Percentiles rank a stretch among this genome's conserved stretches.
These are phyloP conservation scores for Lepus townsendii DNA, from an alignment of 2,797 vertebrate genomes.

Conservation along the genomic window DNA sequence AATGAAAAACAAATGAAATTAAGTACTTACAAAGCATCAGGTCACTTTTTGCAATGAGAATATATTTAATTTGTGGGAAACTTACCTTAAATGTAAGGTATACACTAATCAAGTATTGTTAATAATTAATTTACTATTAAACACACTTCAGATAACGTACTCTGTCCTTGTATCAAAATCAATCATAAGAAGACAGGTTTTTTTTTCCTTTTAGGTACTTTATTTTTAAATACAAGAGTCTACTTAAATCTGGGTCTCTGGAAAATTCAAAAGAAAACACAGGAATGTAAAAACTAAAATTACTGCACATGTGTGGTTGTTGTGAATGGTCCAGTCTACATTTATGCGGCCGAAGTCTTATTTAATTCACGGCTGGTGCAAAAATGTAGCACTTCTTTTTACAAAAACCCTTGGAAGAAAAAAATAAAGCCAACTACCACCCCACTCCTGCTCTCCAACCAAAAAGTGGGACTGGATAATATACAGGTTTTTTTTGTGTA, in stretches of 20 bases:
- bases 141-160: slow-evolving; percentile 29
- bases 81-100: neutral
- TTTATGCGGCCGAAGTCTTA: neutral
- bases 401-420: neutral
- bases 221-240: neutral
- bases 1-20: neutral
- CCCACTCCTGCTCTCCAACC: neutral
- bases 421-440: neutral
- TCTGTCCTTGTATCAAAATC: slow-evolving; percentile 30
- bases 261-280: neutral
- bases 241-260: neutral
- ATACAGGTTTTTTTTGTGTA: neutral
- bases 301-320: neutral
- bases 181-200: neutral
- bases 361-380: neutral
- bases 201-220: neutral
- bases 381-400: neutral
- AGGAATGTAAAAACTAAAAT: neutral
- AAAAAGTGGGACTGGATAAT: neutral
- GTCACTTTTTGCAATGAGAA: slow-evolving; percentile 44
- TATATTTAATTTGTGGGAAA: neutral
- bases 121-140: slow-evolving; percentile 15
- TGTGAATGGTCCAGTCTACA: neutral
- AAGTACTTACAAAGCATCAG: slow-evolving; percentile 13
- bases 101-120: too few species aligned